Base-by-base conservation (phyloP, 2,888 invertebrate species). In the Hemaris fuciformis region DNA sequence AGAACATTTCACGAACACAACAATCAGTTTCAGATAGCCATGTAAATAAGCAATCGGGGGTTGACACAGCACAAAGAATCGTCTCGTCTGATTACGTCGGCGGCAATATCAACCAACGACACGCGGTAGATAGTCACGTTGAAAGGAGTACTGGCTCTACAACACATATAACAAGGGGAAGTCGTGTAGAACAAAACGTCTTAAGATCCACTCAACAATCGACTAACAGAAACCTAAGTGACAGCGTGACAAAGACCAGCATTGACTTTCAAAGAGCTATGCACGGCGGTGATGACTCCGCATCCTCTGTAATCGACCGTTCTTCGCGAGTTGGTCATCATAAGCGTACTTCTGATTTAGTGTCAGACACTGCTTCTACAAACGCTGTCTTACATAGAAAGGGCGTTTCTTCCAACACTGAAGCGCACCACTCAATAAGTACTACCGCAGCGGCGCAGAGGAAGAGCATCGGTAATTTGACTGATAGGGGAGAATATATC, bases 351-450 rank as follows among this genome's bases (percentile, higher is more conserved):
- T 97, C 95, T 66, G 94, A 96, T 57, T 94, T 97, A 65, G 94
- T 96, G 0, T 95, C 96, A 0, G 94, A 96, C 61, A 94, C 95
- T n/a, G 95, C 96, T 71, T 94, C 96, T 2, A 94, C 93, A 58
- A 97, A 97, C 76, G 93, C 96, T 45, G 95, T 97, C 48, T 93
- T 97, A 38, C 96, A 97, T 81, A 94, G 97, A 45, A 96, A 96
- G 77, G 95, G 95, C 18, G 87, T 94, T 10, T 93, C 94, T 1
- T 94, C 95, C 0, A 94, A 95, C 0, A 94, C 94, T n/a, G 96
- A 96, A 85, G 95, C 95, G 1, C 89, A 95, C 4, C 96, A 96
- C 76, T 94, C 95, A 0, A 95, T 94, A 8, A 95, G 95, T 72
- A 94, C 95, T 0, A 94, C 96, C 0, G 97, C 96, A 18, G 95